Base-by-base conservation (phyloP, 2,888 invertebrate genomes). In the Trachelus troglodyta region DNA sequence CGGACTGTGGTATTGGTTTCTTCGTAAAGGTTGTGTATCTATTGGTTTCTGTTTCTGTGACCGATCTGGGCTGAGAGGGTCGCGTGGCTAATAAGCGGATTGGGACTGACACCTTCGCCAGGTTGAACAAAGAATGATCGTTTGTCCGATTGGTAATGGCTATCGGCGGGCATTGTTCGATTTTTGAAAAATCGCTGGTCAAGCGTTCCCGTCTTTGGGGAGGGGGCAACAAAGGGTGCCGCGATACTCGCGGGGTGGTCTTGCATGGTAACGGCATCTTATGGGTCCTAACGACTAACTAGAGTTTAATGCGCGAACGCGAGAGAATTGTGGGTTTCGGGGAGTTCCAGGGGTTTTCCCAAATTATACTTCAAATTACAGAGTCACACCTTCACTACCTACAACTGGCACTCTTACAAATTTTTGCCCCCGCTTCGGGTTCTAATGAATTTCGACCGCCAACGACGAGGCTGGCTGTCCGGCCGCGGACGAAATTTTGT, bases 101-200 rank as follows among this genome's bases (percentile, higher is more conserved):
- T 69, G 77, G 35, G 75, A 73, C 78, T 71, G 76, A 78, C 78
- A 78, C 78, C 78, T 75, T 69, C 30, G 30, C 15, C 30, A 30
- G 76, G 77, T 82, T 82, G 83, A 87, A 87, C 85, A 87, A 83
- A 82, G 84, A 79, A 81, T 75, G 81, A 86, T 89, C 89, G 87
- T 89, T 90, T 87, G 89, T 88, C 82, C 86, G 84, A 90, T 90
- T 89, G 83, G 90, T 86, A 85, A 79, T 88, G 89, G 85, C 85
- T 85, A 90, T 90, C 87, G 86, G 77, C 79, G 79, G 79, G 81
- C 83, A 87, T 88, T 89, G 88, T 89, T 83, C 83, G 80, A 76
- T 76, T 82, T 75, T 80, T 83, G 86, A 85, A 88, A 85, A 87
- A 87, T 85, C 85, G 80, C 77, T 80, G 84, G 80, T 80, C 78